Evolutionary conservation across 1,140 invertebrate genomes (phyloP), one percentile per base, ranked within the genome.

Genomic region (Nasonia longicornis): DNA sequence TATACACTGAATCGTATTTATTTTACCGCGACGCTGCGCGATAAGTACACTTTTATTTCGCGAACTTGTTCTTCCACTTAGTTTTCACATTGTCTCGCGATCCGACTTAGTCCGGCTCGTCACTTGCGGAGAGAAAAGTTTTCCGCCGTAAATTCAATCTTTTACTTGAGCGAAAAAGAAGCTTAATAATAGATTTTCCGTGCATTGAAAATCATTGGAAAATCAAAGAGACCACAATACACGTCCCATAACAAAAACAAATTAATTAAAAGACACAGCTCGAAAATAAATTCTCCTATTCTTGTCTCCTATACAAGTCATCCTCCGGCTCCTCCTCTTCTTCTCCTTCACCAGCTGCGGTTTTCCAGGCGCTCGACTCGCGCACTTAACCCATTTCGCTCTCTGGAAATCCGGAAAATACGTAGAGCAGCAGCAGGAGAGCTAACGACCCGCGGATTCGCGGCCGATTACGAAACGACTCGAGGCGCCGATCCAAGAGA

Each of bases 371-470:
- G 52, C 52, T 58, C 52, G 52, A 58, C 52, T 58, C 52, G 52
- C 7, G 45, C 77, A 79, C 77, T 79, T 79, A 79, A 79, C 77
- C 77, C 67, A 79, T 72, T 79, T 79, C 26, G 45, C 69, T 22
- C 4, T 7, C 4, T 7, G 71, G 48, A 63, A 79, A 72, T 22
- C 67, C 29, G 77, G 48, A 79, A 79, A 79, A 63, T 79, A 79
- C 77, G 77, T 58, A 58, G 52, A 58, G 52, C 16, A 58, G 38
- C 42, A 26, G 66, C 38, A 48, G 70, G 35, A 69, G 52, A 80
- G 78, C 77, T 79, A 79, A 79, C 77, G 77, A 79, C 69, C 77
- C 69, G 48, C 77, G 77, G 76, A 79, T 79, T 71, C 48, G 69
- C 48, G 20, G 52, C 69, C 77, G 69, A 79, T 79, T 79, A 79